phyloP scores from a whole-genome alignment of 1,140 invertebrate genomes.

The Glossosoma conforme region DNA sequence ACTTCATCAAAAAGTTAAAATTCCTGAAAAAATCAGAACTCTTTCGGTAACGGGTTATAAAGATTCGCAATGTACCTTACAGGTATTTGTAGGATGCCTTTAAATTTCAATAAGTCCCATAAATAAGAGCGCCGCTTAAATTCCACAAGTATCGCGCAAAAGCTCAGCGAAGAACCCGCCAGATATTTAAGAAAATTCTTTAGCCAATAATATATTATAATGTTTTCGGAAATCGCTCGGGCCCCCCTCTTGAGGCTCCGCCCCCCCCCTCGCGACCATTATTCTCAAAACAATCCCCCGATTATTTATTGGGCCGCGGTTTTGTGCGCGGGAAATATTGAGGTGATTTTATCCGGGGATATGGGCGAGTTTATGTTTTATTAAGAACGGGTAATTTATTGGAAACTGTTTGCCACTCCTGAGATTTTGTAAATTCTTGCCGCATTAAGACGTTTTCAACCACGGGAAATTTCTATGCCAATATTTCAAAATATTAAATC shows the following conservation, averaged over 20 bases:
- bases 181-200: not conserved
- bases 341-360: slow-evolving; percentile 12
- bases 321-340: slow-evolving; percentile 16
- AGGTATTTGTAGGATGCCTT: too few species aligned
- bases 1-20: too few species aligned
- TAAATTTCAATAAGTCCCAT: slow-evolving; percentile 33
- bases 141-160: slow-evolving; percentile 14
- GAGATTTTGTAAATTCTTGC: too few species aligned
- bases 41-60: slow-evolving; percentile 7
- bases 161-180: slow-evolving; percentile 6
- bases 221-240: not conserved
- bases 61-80: slow-evolving; percentile 4
- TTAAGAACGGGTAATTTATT: not conserved
- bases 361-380: not conserved
- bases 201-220: not conserved
- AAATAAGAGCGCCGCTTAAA: slow-evolving; percentile 30
- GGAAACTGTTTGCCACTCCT: not conserved
- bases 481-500: too few species aligned
- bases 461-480: too few species aligned
- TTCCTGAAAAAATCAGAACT: too few species aligned
- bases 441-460: slow-evolving; percentile 21
- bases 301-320: slow-evolving; percentile 12
- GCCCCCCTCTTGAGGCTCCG: slow-evolving; percentile 12
- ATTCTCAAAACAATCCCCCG: slow-evolving; percentile 20
- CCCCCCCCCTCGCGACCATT: slow-evolving; percentile 16